Percentiles rank a stretch among this genome's conserved stretches.
Conservation (phyloP, 2,888 invertebrate species). For the Mythimna vitellina region DNA sequence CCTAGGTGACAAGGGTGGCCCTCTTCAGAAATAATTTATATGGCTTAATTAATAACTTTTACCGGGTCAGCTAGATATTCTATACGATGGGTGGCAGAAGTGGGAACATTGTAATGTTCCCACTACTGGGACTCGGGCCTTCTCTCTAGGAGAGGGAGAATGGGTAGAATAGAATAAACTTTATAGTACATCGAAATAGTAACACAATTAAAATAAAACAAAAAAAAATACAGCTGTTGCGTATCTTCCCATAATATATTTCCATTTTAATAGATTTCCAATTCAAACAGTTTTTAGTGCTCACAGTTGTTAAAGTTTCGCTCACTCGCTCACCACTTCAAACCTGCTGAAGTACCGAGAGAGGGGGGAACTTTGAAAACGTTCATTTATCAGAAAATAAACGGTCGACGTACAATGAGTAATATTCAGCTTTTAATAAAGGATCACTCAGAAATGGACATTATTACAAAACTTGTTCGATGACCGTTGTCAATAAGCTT, state of each 20-base stretch:
- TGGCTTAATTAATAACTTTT: too few species aligned
- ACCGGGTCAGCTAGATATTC: too few species aligned
- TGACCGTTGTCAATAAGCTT: conserved; percentile 42
- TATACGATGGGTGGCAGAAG: too few species aligned
- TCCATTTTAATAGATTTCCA: not conserved
- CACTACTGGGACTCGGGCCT: too few species aligned
- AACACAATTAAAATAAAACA: too few species aligned
- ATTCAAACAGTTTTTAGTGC: conserved; percentile 2
- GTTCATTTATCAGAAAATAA: conserved; percentile 14
- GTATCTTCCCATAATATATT: conserved; percentile 5
- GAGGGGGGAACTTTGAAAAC: conserved; percentile 7
- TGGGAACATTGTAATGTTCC: too few species aligned
- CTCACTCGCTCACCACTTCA: conserved; percentile 11
- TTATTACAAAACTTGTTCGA: conserved; percentile 48
- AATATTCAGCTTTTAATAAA: conserved; percentile 20
- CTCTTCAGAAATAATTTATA: too few species aligned
- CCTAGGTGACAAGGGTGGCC: too few species aligned
- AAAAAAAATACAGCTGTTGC: too few species aligned
- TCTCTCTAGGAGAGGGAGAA: too few species aligned
- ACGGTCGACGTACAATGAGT: not conserved
- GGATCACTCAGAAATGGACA: conserved; percentile 9
- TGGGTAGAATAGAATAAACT: too few species aligned
- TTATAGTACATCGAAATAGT: too few species aligned
- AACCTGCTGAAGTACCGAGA: not conserved
- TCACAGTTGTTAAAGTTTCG: conserved; percentile 16